phyloP scores from a whole-genome alignment of 2,113 vertebrate genomes.

The Zosterops hypoxanthus region DNA sequence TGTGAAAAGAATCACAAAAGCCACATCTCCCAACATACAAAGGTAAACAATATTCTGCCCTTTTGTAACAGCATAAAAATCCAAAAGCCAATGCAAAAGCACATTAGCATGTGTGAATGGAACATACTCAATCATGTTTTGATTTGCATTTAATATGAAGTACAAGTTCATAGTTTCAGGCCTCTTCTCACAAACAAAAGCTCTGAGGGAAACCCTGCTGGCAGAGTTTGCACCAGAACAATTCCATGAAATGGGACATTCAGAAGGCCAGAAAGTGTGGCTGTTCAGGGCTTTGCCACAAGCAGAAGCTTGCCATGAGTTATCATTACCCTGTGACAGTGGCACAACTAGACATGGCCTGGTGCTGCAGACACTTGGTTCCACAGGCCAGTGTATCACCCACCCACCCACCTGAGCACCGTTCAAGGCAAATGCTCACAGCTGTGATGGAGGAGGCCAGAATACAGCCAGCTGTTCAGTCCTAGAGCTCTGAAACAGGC shows the following conservation, averaged over 20 bases:
- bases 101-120: background rate
- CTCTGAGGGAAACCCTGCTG: background rate
- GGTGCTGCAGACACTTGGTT: background rate
- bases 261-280: background rate
- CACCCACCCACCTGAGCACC: background rate
- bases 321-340: background rate
- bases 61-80: background rate
- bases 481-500: background rate
- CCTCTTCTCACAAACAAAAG: background rate
- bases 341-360: background rate
- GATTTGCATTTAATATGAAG: background rate
- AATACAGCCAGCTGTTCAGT: accelerated
- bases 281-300: background rate
- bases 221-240: background rate
- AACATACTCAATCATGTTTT: background rate
- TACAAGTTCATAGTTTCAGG: background rate
- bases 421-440: background rate
- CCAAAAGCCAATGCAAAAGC: background rate
- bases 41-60: background rate
- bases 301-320: background rate
- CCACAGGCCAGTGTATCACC: background rate
- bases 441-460: background rate
- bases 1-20: background rate
- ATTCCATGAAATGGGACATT: background rate
- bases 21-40: accelerated